Percentiles rank a stretch among this genome's conserved stretches.
phyloP scores from a whole-genome alignment of 1,140 invertebrate genomes.

The Sarcophaga bullata region DNA sequence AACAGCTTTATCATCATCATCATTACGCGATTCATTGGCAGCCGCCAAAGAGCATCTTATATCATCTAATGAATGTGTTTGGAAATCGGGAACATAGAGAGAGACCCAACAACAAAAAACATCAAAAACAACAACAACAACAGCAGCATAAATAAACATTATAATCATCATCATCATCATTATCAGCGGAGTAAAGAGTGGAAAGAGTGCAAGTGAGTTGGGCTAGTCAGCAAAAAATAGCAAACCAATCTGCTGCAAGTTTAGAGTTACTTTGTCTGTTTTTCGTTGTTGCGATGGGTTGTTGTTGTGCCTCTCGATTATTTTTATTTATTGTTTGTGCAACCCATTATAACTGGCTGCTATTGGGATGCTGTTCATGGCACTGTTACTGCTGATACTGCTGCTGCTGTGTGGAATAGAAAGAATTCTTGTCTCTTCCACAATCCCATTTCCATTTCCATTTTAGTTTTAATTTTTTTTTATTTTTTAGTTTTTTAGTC shows the following conservation, averaged over 20 bases:
- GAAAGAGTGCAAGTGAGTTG: neutral
- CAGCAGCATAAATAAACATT: neutral
- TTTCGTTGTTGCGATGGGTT: too few relatives aligned
- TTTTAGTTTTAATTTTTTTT: neutral
- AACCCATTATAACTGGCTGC: neutral
- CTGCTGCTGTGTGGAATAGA: neutral
- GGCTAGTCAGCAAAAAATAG: neutral
- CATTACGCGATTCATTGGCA: slow-evolving; percentile 3
- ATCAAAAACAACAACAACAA: neutral
- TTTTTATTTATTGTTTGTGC: neutral
- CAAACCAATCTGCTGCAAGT: neutral
- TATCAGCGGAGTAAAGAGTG: neutral
- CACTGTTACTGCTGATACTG: slow-evolving; percentile 16
- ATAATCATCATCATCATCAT: neutral
- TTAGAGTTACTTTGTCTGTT: slow-evolving; percentile 9
- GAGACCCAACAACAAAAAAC: too few relatives aligned
- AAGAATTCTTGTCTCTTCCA: neutral
- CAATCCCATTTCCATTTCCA: neutral
- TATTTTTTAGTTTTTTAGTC: neutral
- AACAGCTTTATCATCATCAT: slow-evolving; percentile 27
- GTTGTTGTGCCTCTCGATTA: neutral
- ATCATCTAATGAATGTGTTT: slow-evolving; percentile 29
- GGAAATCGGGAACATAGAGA: slow-evolving; percentile 28
- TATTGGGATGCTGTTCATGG: neutral
- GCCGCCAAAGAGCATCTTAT: slow-evolving; percentile 33